A percentile compares a stretch with the other conserved stretches of the same genome.
phyloP scores from a whole-genome alignment of 2,113 vertebrate genomes.

The Melanostigma gelatinosum region DNA sequence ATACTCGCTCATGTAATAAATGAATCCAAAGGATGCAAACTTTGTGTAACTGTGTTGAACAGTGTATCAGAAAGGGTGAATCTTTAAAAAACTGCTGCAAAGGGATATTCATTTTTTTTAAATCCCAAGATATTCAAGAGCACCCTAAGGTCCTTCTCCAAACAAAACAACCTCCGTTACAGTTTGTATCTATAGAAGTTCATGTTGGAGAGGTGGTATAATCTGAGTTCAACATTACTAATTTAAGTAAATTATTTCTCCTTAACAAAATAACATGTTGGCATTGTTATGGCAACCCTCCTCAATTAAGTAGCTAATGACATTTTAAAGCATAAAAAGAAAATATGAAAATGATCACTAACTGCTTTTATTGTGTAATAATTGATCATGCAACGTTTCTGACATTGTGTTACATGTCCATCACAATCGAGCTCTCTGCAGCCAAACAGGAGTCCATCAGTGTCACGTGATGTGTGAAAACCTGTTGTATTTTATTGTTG shows the following conservation, averaged over 20 bases:
- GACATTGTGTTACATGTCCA: conserved; percentile 1
- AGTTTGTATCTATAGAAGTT: not conserved
- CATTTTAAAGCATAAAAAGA: not conserved
- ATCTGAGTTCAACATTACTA: not conserved
- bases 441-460: conserved; percentile 22
- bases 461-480: conserved; percentile 31
- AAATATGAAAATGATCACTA: not conserved
- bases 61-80: not conserved
- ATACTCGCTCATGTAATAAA: too few relatives aligned
- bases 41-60: not conserved
- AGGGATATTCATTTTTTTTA: too few relatives aligned
- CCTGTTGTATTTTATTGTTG: conserved; percentile 33
- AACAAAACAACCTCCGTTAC: not conserved
- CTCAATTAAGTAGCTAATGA: not conserved
- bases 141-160: too few relatives aligned
- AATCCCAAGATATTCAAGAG: too few relatives aligned
- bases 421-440: conserved; percentile 7
- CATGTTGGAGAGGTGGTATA: not conserved
- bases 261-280: not conserved
- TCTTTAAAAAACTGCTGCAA: not conserved
- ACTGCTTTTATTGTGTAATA: not conserved
- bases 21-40: too few relatives aligned
- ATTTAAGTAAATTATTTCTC: not conserved
- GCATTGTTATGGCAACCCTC: not conserved
- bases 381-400: conserved; percentile 2